Percentiles rank a stretch among this genome's conserved stretches.
phyloP scores from a whole-genome alignment of 2,797 vertebrate species.

The Tinamus major region DNA sequence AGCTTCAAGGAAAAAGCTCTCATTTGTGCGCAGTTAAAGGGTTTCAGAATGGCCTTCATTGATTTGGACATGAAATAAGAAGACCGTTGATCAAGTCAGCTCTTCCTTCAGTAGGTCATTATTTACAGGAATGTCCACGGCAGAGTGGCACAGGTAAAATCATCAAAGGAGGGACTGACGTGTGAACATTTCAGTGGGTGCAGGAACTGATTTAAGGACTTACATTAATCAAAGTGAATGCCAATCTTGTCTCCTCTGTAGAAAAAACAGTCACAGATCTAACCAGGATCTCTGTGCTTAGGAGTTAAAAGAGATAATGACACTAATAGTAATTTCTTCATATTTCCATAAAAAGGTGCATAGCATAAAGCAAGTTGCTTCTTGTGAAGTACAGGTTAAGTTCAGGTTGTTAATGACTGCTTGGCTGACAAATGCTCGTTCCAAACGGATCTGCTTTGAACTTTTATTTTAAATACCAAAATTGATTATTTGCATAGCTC shows the following conservation, averaged over 20 bases:
- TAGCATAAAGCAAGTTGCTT: not conserved
- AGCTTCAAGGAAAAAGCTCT: slow-evolving; percentile 47
- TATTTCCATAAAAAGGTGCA: not conserved
- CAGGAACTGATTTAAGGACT: slow-evolving; percentile 52
- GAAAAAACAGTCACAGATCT: slow-evolving; percentile 36
- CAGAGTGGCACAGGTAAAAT: not conserved
- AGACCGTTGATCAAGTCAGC: slow-evolving; percentile 7
- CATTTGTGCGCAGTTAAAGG: slow-evolving; percentile 59
- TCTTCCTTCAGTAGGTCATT: not conserved
- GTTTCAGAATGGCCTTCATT: slow-evolving; percentile 24
- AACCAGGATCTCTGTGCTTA: not conserved
- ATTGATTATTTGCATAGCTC: slow-evolving; percentile 19
- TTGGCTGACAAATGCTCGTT: slow-evolving; percentile 8
- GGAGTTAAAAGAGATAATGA: slow-evolving; percentile 16
- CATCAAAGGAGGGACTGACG: not conserved
- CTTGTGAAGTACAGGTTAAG: slow-evolving; percentile 23
- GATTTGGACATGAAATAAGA: slow-evolving; percentile 65
- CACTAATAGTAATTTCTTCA: not conserved
- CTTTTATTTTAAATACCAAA: slow-evolving; percentile 24
- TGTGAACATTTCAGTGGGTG: not conserved
- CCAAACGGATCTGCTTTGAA: not conserved
- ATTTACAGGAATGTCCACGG: not conserved
- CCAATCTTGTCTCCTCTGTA: slow-evolving; percentile 30
- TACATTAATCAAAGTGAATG: slow-evolving; percentile 47
- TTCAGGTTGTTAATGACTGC: not conserved